A percentile compares a stretch with the other conserved stretches of the same genome.
These are phyloP conservation scores for Chaetorhynchus papuensis DNA, from an alignment of 2,113 vertebrate genomes.

Conservation along the genomic window DNA sequence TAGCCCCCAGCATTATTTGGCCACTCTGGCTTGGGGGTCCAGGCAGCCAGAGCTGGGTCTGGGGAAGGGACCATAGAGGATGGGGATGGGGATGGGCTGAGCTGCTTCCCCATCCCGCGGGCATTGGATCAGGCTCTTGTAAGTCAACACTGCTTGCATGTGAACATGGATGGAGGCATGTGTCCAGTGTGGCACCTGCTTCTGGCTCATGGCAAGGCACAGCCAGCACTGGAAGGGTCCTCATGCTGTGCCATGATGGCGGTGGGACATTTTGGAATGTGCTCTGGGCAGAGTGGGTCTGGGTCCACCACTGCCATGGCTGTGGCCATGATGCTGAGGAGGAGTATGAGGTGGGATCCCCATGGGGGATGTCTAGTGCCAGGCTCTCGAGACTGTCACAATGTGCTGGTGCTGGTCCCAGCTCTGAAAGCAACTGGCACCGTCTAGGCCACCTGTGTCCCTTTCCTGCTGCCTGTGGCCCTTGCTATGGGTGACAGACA, in stretches of 20 bases:
- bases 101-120: neutral
- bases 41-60: neutral
- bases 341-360: neutral
- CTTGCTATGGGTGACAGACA: neutral
- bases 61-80: neutral
- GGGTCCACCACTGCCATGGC: neutral
- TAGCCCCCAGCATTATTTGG: neutral
- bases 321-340: neutral
- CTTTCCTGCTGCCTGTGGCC: neutral
- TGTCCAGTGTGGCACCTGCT: neutral
- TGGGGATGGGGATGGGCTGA: neutral
- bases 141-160: neutral
- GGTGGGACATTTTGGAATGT: accelerated
- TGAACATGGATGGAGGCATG: neutral
- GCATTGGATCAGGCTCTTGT: neutral
- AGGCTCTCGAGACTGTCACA: neutral
- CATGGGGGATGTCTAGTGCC: no score
- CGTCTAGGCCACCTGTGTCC: neutral
- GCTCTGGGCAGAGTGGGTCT: neutral
- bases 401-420: neutral
- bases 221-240: neutral
- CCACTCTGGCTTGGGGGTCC: neutral
- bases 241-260: neutral
- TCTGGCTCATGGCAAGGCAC: neutral
- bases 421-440: neutral